Conservation (phyloP, 2,888 invertebrate genomes). For the Zygaena filipendulae region DNA sequence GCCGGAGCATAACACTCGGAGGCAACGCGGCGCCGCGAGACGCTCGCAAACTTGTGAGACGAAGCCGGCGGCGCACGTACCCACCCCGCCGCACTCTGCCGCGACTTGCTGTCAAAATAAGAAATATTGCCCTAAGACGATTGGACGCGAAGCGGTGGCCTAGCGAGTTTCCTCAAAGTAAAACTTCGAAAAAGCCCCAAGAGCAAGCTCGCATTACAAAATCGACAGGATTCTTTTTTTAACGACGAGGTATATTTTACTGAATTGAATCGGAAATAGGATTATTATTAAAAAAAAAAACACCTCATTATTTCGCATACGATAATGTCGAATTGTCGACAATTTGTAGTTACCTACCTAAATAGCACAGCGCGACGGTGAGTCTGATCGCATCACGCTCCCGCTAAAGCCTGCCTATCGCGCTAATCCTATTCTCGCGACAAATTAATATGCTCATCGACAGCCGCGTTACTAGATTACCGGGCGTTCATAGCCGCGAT, state of each 20-base stretch:
- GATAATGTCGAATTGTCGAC: too few species aligned
- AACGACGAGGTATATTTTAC: too few species aligned
- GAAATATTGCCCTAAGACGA: slow-evolving; percentile 46
- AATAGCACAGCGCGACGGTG: slow-evolving; percentile 24
- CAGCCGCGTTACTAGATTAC: slow-evolving; percentile 63
- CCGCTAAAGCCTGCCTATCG: slow-evolving; percentile 23
- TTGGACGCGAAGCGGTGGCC: slow-evolving; percentile 13
- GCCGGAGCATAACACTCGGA: slow-evolving; percentile 39
- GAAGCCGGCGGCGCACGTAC: slow-evolving; percentile 38
- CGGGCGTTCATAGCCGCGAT: slow-evolving; percentile 64
- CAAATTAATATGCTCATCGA: slow-evolving; percentile 68
- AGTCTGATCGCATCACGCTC: slow-evolving; percentile 34
- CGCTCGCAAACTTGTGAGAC: slow-evolving; percentile 51
- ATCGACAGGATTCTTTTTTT: too few species aligned
- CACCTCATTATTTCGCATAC: too few species aligned
- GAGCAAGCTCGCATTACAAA: too few species aligned
- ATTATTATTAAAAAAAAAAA: too few species aligned
- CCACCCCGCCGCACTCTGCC: slow-evolving; percentile 27
- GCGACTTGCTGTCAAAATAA: slow-evolving; percentile 49
- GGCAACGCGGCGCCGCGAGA: slow-evolving; percentile 25
- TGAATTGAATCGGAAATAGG: too few species aligned
- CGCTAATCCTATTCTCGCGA: slow-evolving; percentile 60
- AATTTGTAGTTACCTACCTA: too few species aligned
- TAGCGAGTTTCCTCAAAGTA: slow-evolving; percentile 26
- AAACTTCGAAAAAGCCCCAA: too few species aligned